Base-by-base conservation (phyloP, 2,113 vertebrate genomes). In the Myotis yumanensis region DNA sequence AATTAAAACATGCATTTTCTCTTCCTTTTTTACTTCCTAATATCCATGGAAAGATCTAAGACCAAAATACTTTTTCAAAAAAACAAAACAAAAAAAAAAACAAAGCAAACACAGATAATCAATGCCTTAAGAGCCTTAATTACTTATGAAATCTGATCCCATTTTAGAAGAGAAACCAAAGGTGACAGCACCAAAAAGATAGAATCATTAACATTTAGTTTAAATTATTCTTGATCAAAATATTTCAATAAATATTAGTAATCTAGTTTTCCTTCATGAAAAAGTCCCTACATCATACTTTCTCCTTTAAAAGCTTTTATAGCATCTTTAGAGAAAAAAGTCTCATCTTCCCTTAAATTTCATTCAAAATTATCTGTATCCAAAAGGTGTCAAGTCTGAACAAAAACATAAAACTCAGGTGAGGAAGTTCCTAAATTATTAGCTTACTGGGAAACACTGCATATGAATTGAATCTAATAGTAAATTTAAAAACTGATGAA, bases 121-220 rank as follows among this genome's bases (percentile, higher is more conserved):
- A 86, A 51, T 95, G 17, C 0, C 11, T 1, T 51, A 71, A 51
- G 5, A 86, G 20, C 17, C 20, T 75, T 87, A 64, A 14, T 80
- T 72, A 96, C 28, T 4, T 69, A 54, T 83, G 64, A 94, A 89
- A 89, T 91, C 18, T 73, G 59, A 77, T 81, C 2, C n/a, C 15
- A 68, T 85, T 4, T 88, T 94, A 37, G 15, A 92, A 85, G 32
- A 90, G 32, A 89, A 89, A 84, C 4, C 46, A 86, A 90, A 94
- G 15, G 43, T 57, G 18, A 51, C 35, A 57, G 4, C 25, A 54
- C 14, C 35, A 59, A 64, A 66, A 57, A 72, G 3, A 82, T 30
- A 87, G 71, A 18, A 57, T 52, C 62, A 72, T 5, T n/a, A 52
- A 64, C 25, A 51, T 69, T 91, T 95, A 66, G 40, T 71, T 80